Conservation (phyloP, 2,113 vertebrate genomes). For the Sturnira hondurensis region DNA sequence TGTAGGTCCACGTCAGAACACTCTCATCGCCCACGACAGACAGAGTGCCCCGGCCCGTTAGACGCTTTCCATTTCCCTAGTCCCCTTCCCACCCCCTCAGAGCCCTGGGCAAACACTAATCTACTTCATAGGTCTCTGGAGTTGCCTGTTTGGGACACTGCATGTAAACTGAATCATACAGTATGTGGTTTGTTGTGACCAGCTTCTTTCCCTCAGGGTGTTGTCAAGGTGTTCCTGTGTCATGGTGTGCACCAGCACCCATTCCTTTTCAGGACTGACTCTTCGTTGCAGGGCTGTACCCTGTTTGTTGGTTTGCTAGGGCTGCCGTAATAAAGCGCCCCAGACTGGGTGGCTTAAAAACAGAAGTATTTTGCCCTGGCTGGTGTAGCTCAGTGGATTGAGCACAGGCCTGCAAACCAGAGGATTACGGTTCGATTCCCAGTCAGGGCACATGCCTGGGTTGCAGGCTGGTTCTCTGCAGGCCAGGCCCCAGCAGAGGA, state of each 20-base stretch:
- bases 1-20: not conserved
- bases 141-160: not conserved
- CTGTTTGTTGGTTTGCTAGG: not conserved
- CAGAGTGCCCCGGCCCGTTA: not conserved
- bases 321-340: not conserved
- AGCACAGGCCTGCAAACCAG: too few relatives aligned
- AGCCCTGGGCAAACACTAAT: not conserved
- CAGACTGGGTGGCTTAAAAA: not conserved
- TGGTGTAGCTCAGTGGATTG: too few relatives aligned
- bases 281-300: not conserved
- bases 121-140: not conserved
- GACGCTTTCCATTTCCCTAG: not conserved
- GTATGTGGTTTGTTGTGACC: not conserved
- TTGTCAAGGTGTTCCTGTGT: not conserved
- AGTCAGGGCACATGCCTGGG: too few relatives aligned
- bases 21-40: not conserved
- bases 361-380: too few relatives aligned
- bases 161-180: not conserved
- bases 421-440: too few relatives aligned
- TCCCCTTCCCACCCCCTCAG: too few relatives aligned
- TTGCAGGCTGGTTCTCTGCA: too few relatives aligned
- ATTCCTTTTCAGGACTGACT: not conserved
- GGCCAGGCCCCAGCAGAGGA: too few relatives aligned
- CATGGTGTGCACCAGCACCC: not conserved
- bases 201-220: not conserved